Base-by-base conservation (phyloP, 30 jellyfish, hydroid and myxozoan species). In the Turritopsis dohrnii region DNA sequence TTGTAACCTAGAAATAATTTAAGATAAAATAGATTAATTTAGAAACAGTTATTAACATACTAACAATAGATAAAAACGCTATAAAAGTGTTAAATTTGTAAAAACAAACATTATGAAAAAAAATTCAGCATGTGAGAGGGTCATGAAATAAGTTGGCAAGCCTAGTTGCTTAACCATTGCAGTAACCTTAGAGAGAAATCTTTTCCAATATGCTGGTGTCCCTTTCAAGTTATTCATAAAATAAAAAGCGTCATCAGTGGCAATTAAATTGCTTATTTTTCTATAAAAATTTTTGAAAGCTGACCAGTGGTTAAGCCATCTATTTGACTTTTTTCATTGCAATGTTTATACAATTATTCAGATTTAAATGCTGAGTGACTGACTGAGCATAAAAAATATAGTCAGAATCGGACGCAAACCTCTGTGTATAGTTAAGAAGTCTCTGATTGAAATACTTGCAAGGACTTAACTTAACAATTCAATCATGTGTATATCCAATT, bases 161-260 rank as follows among this genome's bases (percentile, higher is more conserved):
- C 91, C 86, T 16, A 74, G 66, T 81, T 84, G 91, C 85, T 84
- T 84, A 28, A 84, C 91, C 91, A 84, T 84, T 7, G 87, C 91
- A 41, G 74, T 72, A 52, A 84, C 91, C 30, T 84, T 88, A 84
- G 9, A 75, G 1, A 84, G 53, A 76, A 84, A 75, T 29, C 85
- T 27, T 74, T 84, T 76, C 91, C 88, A 84, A 69, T 84, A 84
- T 8, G 87, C 88, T 17, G 91, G 91, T 5, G 91, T 84, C 26
- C 91, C 91, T 84, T 84, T 84, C 29, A 84, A 31, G n/a, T 65
- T 27, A 41, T 75, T 75, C 91, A 76, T 84, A 21, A 79, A 79
- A 53, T 29, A 8, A 79, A 28, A 79, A 20, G 83, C 85, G 9
- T 79, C 79, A 21, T 29, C 85, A 54, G 66, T 72, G 8, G 72